These are phyloP conservation scores for Chirona hameri DNA, from an alignment of 2,888 invertebrate species.

Conservation along the genomic window DNA sequence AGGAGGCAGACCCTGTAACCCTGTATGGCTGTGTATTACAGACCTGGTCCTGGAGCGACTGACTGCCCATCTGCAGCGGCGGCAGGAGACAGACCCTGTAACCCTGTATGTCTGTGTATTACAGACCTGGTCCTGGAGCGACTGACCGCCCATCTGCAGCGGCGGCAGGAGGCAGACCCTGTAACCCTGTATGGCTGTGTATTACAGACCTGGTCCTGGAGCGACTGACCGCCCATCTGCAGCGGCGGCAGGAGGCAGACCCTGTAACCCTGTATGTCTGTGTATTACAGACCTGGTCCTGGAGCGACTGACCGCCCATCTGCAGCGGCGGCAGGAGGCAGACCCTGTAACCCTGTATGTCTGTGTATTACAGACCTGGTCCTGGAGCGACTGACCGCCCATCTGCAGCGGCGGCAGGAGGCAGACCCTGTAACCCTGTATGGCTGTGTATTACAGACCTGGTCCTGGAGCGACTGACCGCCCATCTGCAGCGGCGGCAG, in stretches of 20 bases:
- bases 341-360: too few relatives aligned
- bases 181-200: too few relatives aligned
- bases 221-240: not conserved
- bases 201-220: not conserved
- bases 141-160: not conserved
- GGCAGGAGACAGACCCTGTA: not conserved
- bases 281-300: not conserved
- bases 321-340: not conserved
- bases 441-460: too few relatives aligned
- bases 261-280: too few relatives aligned
- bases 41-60: not conserved
- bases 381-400: not conserved
- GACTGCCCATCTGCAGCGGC: not conserved
- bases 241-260: not conserved
- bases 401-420: not conserved
- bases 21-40: too few relatives aligned
- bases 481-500: not conserved
- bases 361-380: too few relatives aligned
- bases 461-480: not conserved
- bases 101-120: too few relatives aligned
- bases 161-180: not conserved
- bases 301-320: not conserved
- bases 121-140: not conserved
- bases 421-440: not conserved
- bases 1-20: not conserved